These are phyloP conservation scores for Tetragonula clypearis DNA, from an alignment of 1,140 invertebrate genomes.

Conservation along the genomic window DNA sequence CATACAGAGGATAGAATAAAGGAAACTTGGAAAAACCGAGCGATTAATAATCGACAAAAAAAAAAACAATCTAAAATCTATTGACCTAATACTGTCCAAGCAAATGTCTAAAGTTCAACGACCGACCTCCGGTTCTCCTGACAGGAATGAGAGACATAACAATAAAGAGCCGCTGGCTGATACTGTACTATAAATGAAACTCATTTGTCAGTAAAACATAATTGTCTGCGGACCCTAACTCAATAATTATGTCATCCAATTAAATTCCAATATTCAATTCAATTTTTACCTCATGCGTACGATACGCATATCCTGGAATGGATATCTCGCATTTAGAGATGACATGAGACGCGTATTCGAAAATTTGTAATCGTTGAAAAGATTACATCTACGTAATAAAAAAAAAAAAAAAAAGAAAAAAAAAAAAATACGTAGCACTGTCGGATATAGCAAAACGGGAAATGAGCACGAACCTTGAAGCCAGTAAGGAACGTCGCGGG, in stretches of 20 bases:
- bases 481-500: slow-evolving; percentile 80
- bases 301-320: no score
- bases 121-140: neutral
- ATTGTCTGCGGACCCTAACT: neutral
- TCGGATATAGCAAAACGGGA: neutral
- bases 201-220: neutral
- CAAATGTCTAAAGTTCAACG: neutral
- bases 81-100: neutral
- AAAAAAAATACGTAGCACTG: neutral
- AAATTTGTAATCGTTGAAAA: neutral
- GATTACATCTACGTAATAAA: neutral
- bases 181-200: neutral
- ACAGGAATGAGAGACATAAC: neutral
- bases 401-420: no score
- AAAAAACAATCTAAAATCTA: neutral
- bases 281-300: no score
- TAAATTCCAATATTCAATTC: no score
- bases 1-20: neutral
- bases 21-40: neutral
- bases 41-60: neutral
- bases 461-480: slow-evolving; percentile 81
- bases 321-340: no score
- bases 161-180: neutral
- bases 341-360: neutral
- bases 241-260: neutral